A percentile compares a stretch with the other conserved stretches of the same genome.
Evolutionary conservation across 92 coral and sea anemone species (phyloP).

Genomic region (Porites cylindrica): DNA sequence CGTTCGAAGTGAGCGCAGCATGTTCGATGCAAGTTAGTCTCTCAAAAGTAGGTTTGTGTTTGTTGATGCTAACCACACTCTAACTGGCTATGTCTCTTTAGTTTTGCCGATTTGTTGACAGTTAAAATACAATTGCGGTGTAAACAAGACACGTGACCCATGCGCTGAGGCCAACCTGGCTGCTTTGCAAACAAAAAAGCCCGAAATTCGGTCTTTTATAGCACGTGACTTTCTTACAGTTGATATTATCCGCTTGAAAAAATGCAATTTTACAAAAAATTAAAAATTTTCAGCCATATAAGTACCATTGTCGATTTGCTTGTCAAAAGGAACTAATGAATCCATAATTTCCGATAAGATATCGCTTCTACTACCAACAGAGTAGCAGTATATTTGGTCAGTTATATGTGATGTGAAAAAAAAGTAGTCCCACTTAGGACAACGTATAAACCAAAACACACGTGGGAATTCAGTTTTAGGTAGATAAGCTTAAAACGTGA

Average conservation of each 20-base stretch:
- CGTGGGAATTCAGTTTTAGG: neutral
- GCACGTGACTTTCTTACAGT: neutral
- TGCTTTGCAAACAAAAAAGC: constrained; percentile 4
- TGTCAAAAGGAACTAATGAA: neutral
- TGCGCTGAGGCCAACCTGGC: constrained; percentile 8
- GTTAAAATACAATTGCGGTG: constrained; percentile 8
- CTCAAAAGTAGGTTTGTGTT: neutral
- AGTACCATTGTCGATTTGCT: neutral
- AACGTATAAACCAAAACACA: constrained; percentile 15
- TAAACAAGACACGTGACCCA: constrained; percentile 22
- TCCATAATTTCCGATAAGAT: neutral
- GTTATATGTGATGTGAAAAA: neutral
- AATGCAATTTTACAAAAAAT: neutral
- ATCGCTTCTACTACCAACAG: neutral
- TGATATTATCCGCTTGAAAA: neutral
- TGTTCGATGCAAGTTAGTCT: neutral
- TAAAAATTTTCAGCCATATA: neutral
- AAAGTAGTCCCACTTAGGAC: neutral
- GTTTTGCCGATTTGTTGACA: constrained; percentile 30
- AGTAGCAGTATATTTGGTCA: neutral
- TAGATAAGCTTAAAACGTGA: neutral
- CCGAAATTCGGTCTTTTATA: too few species aligned
- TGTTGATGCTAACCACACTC: constrained; percentile 1
- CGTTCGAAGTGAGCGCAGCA: constrained; percentile 23
- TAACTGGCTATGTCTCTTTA: constrained; percentile 9